Base-by-base conservation (phyloP, 2,113 vertebrate genomes). In the Apodemus speciosus region DNA sequence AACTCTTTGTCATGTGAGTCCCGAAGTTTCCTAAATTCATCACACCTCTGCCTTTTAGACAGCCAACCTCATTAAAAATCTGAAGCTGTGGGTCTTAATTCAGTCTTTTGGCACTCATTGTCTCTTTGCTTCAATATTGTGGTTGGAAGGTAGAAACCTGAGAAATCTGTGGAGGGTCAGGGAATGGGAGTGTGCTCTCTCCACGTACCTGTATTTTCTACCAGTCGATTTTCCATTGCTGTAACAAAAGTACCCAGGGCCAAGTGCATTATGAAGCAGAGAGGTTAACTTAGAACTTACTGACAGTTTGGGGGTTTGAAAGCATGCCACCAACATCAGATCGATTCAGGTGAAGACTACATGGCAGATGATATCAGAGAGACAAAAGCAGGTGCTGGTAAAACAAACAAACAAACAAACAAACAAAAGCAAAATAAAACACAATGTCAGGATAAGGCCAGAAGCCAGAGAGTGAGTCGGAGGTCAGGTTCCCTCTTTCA, bases 1-100 rank as follows among this genome's bases (percentile, higher is more conserved):
- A 91, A 73, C 16, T 68, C 83, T 88, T 93, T 73, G 88, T 91
- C 56, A 38, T 58, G 20, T 14, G 66, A 15, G 20, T 62, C 64
- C 53, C 62, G 7, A 43, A 53, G 35, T 88, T 88, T 94, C 56
- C 95, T 91, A 77, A 92, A 88, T 93, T 77, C 69, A 89, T 94
- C 62, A 77, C 23, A 38, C 40, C 38, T 30, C 68, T 76, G 56
- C 58, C 43, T 85, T 53, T 64, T 60, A 35, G 94, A 93, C 73
- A 77, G 77, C 90, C 66, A 92, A 85, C 11, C 69, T 72, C 56
- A 87, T 75, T 86, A 53, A 84, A 95, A 81, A 51, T 14, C 51
- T 14, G 18, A 53, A 80, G 79, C 62, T 38, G 4, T 13, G 46
- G 60, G 27, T 73, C 72, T 88, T 91, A 77, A 85, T 80, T 85